Evolutionary conservation across 2,888 invertebrate species (phyloP).

Genomic region (Branchellion lobata): DNA sequence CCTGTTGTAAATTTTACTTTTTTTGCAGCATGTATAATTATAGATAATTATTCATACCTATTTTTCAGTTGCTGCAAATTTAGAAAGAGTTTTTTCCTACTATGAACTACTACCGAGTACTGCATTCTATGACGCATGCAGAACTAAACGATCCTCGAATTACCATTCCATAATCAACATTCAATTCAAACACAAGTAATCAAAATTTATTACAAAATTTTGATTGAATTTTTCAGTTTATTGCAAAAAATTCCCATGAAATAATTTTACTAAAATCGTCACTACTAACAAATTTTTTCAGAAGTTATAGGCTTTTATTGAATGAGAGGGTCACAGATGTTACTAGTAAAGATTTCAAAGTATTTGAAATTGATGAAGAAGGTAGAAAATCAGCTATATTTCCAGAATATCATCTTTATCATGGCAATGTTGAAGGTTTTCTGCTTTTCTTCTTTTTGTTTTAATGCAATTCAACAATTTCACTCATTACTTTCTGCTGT

Average conservation of each 20-base stretch:
- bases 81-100: neutral
- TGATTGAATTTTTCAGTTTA: too few species aligned
- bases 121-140: neutral
- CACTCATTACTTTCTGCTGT: too few species aligned
- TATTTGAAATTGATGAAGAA: constrained; percentile 11
- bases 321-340: neutral
- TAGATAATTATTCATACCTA: too few species aligned
- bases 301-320: neutral
- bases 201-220: too few species aligned
- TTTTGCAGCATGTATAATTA: too few species aligned
- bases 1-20: too few species aligned
- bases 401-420: neutral
- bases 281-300: too few species aligned
- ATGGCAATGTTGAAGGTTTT: neutral
- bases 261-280: too few species aligned
- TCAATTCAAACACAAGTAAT: neutral
- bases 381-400: neutral
- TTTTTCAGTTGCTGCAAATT: neutral
- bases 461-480: too few species aligned
- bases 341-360: neutral
- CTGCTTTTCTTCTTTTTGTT: too few species aligned
- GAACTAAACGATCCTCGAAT: neutral
- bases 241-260: too few species aligned
- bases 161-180: neutral
- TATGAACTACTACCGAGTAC: neutral